Evolutionary conservation across 2,888 invertebrate species (phyloP).

Genomic region (Leucania comma): DNA sequence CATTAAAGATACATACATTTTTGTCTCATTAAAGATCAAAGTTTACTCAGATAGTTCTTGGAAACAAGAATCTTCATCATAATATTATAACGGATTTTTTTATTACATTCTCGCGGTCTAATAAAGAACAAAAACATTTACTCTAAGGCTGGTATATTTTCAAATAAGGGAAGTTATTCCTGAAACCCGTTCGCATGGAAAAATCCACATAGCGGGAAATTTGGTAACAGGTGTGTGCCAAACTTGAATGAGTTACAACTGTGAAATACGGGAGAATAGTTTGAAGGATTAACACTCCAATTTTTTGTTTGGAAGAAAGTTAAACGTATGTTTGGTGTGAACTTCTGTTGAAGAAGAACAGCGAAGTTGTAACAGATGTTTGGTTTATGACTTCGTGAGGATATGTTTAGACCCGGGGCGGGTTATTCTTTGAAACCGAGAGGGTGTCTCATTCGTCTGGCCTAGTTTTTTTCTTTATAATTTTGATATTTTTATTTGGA

Average conservation of each 20-base stretch:
- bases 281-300: conserved; percentile 32
- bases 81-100: conserved; percentile 15
- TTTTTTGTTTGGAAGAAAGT: conserved; percentile 25
- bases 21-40: neutral
- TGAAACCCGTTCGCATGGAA: conserved; percentile 37
- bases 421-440: neutral
- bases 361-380: conserved; percentile 14
- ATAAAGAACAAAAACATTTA: conserved; percentile 25
- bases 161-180: conserved; percentile 45
- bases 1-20: neutral
- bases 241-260: conserved; percentile 55
- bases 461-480: too few species aligned
- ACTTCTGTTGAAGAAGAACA: conserved; percentile 20
- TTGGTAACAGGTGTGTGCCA: conserved; percentile 60
- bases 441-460: too few species aligned
- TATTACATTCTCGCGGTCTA: conserved; percentile 1
- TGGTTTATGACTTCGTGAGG: neutral
- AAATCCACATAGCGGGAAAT: conserved; percentile 49
- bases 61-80: neutral
- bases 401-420: neutral
- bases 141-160: conserved; percentile 22
- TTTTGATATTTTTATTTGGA: too few species aligned
- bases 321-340: conserved; percentile 17
- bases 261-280: conserved; percentile 44
- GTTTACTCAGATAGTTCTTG: neutral